Evolutionary conservation across 2,113 vertebrate species (phyloP).

Genomic region (Cyprinodon tularosa): DNA sequence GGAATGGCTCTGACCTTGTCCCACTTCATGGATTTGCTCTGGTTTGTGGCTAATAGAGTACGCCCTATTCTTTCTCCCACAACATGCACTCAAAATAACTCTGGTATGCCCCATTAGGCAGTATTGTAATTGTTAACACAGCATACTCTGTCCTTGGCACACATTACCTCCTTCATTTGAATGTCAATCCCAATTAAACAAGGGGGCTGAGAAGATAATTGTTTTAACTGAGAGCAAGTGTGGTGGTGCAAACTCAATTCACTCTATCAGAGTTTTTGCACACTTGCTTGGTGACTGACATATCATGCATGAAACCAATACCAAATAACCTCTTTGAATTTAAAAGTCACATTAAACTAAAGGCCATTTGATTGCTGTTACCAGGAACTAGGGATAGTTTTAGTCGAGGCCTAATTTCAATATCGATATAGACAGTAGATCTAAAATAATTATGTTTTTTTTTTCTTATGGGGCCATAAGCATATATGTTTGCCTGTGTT

Average conservation of each 20-base stretch:
- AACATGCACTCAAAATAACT: slow-evolving; percentile 77
- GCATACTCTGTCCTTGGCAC: slow-evolving; percentile 73
- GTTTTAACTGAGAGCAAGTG: slow-evolving; percentile 24
- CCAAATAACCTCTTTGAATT: background rate
- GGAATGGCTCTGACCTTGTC: slow-evolving; percentile 74
- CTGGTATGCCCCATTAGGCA: slow-evolving; percentile 77
- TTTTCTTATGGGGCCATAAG: no score
- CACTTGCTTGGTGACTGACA: background rate
- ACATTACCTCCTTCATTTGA: slow-evolving; percentile 77
- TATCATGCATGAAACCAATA: background rate
- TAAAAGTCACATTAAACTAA: background rate
- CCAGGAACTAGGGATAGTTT: background rate
- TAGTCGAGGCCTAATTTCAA: background rate
- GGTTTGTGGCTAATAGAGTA: slow-evolving; percentile 72
- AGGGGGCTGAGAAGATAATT: slow-evolving; percentile 32
- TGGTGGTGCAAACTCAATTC: background rate
- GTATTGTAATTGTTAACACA: slow-evolving; percentile 78
- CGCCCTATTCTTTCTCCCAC: slow-evolving; percentile 65
- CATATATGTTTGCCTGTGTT: no score
- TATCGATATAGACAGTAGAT: background rate
- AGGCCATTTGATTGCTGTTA: background rate
- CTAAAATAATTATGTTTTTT: background rate
- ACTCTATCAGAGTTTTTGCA: slow-evolving; percentile 20
- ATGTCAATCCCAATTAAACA: slow-evolving; percentile 76
- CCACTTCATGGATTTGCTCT: slow-evolving; percentile 69